A percentile compares a stretch with the other conserved stretches of the same genome.
phyloP scores from a whole-genome alignment of 2,113 vertebrate genomes.

The Petroica traversi region DNA sequence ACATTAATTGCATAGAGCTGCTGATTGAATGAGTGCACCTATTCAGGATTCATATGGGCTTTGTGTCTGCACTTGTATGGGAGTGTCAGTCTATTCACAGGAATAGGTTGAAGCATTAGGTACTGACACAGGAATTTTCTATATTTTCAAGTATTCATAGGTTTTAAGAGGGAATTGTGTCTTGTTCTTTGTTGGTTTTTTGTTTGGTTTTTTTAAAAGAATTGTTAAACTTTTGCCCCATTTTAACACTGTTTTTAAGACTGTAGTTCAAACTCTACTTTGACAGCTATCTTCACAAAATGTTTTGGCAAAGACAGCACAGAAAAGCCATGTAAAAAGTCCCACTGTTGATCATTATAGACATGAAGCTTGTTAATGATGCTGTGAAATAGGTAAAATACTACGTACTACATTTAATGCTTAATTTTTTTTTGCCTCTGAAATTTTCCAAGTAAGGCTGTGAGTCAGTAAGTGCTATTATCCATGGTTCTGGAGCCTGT shows the following conservation, averaged over 20 bases:
- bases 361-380: not conserved
- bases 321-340: not conserved
- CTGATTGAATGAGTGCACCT: not conserved
- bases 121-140: not conserved
- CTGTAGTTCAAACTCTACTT: not conserved
- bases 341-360: not conserved
- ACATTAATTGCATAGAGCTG: not conserved
- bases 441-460: not conserved
- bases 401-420: not conserved
- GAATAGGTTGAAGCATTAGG: not conserved
- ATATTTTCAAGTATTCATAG: not conserved
- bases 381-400: slow-evolving; percentile 10
- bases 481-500: not conserved
- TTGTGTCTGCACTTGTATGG: not conserved
- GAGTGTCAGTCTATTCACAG: not conserved
- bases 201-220: not conserved
- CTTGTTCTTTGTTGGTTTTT: not conserved
- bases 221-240: not conserved
- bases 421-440: not conserved
- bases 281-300: not conserved
- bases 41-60: not conserved
- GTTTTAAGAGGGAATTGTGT: not conserved
- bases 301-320: not conserved
- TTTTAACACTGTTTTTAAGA: not conserved
- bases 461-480: not conserved